Evolutionary conservation across 1,140 invertebrate species (phyloP), one percentile per base, ranked within the genome.

Genomic region (Trypoxylus dichotomus): DNA sequence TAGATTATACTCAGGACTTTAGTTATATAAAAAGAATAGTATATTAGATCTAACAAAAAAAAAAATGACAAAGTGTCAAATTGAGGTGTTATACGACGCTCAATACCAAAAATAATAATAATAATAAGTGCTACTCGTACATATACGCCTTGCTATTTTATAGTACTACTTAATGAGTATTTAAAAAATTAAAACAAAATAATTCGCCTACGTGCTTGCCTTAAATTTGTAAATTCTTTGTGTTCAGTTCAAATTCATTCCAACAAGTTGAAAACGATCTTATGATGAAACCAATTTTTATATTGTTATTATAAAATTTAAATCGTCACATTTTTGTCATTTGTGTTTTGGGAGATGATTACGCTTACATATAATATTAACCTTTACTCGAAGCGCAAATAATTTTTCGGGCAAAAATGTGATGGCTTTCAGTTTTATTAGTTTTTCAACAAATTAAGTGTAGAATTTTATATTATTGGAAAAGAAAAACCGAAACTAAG

Each of bases 1-100:
- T 58, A 58, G 47, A 58, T 21, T 58, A 21, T 58, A 58, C 47
- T 58, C 47, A 58, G 47, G 47, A 58, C 47, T 58, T 58, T 21
- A 58, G 47, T 58, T 58, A 58, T 58, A 58, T 58, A 58, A 58
- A 19, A 21, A 58, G 21, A 58, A 58, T 21, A n/a, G 47, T 21
- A 21, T 58, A 19, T n/a, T 21, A 19, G 0, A 19, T 13, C 47
- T 58, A 58, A 37, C 5, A 37, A 32, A 37, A 37, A 37, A 37
- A 37, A 32, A 37, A 37, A 37, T 37, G 32, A 37, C 32, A 37
- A 37, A 37, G 10, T 37, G 32, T 37, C 32, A 37, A 7, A 37
- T 37, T 37, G 32, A 37, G n/a, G n/a, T n/a, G 32, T 37, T 37
- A 37, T 37, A 37, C 3, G 32, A 37, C 32, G 32, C 32, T 37